Evolutionary conservation across 2,888 invertebrate genomes (phyloP).

Genomic region (Andrena fulva): DNA sequence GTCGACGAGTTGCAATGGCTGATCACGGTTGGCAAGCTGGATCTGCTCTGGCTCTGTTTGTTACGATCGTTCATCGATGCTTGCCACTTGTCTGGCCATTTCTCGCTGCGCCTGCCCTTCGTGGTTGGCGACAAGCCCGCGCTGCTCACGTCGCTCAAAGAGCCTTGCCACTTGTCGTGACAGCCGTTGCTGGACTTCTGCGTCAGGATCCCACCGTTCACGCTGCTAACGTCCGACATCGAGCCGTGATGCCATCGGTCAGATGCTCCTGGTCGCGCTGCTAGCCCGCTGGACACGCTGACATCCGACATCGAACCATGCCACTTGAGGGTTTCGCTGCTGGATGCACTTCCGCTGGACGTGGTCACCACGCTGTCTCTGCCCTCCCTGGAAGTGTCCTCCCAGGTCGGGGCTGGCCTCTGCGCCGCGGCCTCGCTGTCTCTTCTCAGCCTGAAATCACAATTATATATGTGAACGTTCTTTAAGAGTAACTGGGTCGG

Average conservation of each 20-base stretch:
- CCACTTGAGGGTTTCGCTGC: constrained; percentile 93
- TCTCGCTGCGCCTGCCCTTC: constrained; percentile 67
- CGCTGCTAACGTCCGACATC: constrained; percentile 82
- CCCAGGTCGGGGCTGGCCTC: constrained; percentile 84
- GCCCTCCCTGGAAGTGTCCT: constrained; percentile 85
- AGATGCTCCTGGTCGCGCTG: constrained; percentile 69
- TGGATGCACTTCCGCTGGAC: constrained; percentile 88
- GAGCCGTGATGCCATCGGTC: constrained; percentile 81
- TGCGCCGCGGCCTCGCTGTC: constrained; percentile 87
- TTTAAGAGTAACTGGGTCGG: not conserved
- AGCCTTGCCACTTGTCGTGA: constrained; percentile 86
- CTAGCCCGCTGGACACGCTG: constrained; percentile 84
- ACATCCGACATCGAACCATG: constrained; percentile 87
- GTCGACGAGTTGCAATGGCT: constrained; percentile 69
- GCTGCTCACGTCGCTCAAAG: constrained; percentile 88
- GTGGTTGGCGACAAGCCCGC: constrained; percentile 57
- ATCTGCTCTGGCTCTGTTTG: constrained; percentile 69
- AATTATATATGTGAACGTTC: not conserved
- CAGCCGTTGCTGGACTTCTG: constrained; percentile 71
- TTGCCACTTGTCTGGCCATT: constrained; percentile 80
- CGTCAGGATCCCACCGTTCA: constrained; percentile 73
- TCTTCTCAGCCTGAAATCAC: constrained; percentile 85
- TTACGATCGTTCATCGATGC: constrained; percentile 80
- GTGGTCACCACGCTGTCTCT: constrained; percentile 89
- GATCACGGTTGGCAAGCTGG: constrained; percentile 74